These are phyloP conservation scores for Atopsyche davidsoni DNA, from an alignment of 1,140 invertebrate species.

Conservation along the genomic window DNA sequence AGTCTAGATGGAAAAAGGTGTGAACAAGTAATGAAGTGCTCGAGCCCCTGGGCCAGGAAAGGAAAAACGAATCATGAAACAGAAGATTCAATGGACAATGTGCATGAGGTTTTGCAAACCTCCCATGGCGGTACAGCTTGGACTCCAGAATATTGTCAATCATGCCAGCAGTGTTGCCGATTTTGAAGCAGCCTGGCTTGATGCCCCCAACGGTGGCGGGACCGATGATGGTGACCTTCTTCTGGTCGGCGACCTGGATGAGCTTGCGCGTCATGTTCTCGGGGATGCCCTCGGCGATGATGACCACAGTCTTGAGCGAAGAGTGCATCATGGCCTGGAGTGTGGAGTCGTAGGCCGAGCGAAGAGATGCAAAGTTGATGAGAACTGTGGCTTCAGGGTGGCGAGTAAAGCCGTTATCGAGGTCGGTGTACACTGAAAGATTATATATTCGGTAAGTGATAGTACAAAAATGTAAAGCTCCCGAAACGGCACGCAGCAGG, in stretches of 20 bases:
- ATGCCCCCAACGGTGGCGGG: constrained; percentile 98
- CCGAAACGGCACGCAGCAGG: no score
- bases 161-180: constrained; percentile 99
- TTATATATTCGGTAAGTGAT: no score
- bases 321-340: constrained; percentile 88
- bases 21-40: neutral
- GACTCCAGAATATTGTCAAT: constrained; percentile 98
- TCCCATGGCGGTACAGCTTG: constrained; percentile 91
- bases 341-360: constrained; percentile 96
- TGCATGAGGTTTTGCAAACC: constrained; percentile 40
- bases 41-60: neutral
- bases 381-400: constrained; percentile 93
- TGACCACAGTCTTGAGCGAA: constrained; percentile 94
- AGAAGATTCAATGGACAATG: constrained; percentile 1
- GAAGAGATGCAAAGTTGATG: constrained; percentile 97
- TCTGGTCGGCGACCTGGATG: constrained; percentile 70
- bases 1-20: neutral
- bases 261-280: constrained; percentile 97
- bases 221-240: constrained; percentile 81
- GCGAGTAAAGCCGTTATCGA: constrained; percentile 93
- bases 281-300: constrained; percentile 98
- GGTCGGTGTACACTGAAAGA: constrained; percentile 91
- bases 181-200: constrained; percentile 99
- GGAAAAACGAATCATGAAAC: constrained; percentile 2
- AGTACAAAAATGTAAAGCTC: no score